Conservation (phyloP, 2,113 vertebrate species). For the Cisticola juncidis region DNA sequence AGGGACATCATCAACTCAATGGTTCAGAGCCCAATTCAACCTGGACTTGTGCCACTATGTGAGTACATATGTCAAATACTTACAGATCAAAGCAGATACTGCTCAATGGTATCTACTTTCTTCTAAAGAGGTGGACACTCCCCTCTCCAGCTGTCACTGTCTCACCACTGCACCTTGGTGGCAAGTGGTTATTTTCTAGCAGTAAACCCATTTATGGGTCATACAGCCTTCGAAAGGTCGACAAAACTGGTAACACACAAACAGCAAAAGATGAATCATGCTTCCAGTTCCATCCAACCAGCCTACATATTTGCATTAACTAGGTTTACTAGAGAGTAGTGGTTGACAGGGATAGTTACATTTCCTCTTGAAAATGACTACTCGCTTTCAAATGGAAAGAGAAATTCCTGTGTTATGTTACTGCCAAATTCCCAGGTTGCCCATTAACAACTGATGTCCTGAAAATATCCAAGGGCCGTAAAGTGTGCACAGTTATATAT, state of each 20-base stretch:
- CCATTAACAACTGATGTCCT: background rate
- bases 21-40: background rate
- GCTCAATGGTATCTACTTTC: background rate
- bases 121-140: background rate
- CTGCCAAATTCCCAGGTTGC: background rate
- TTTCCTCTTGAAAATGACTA: background rate
- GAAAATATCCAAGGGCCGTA: background rate
- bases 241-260: background rate
- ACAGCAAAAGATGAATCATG: background rate
- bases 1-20: background rate
- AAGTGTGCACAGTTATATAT: accelerated
- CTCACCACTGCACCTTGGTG: background rate
- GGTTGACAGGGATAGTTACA: background rate
- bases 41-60: background rate
- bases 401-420: background rate
- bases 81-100: background rate
- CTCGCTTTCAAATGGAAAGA: background rate
- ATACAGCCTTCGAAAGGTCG: background rate
- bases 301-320: background rate
- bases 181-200: background rate
- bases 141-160: background rate
- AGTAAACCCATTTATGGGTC: background rate
- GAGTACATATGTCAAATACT: background rate
- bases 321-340: background rate
- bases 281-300: background rate